A percentile compares a stretch with the other conserved stretches of the same genome.
Evolutionary conservation across 1,140 invertebrate genomes (phyloP).

Genomic region (Drosophila navojoa): DNA sequence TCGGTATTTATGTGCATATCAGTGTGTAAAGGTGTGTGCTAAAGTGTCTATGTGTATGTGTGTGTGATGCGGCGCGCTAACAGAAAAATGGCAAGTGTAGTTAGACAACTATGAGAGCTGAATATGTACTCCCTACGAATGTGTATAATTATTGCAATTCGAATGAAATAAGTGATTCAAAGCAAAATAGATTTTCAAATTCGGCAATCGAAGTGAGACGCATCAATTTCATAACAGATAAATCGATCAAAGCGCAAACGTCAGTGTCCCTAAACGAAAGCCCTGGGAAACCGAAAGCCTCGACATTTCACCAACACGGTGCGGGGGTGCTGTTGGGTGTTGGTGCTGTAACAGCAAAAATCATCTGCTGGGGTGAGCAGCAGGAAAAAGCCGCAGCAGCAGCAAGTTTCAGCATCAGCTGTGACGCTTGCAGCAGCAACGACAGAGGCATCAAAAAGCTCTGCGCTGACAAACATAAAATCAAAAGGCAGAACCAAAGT

Average conservation of each 20-base stretch:
- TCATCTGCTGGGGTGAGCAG: conserved; percentile 55
- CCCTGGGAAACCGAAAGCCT: conserved; percentile 48
- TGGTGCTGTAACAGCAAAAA: conserved; percentile 55
- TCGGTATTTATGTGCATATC: conserved; percentile 38
- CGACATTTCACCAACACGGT: conserved; percentile 33
- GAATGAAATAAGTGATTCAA: conserved; percentile 9
- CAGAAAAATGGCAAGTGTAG: conserved; percentile 58
- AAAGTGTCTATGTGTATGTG: conserved; percentile 2
- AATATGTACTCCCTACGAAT: conserved; percentile 31
- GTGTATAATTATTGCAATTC: conserved; percentile 20
- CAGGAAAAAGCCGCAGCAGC: conserved; percentile 34
- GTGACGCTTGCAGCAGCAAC: conserved; percentile 39
- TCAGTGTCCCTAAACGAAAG: conserved; percentile 44
- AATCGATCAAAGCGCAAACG: conserved; percentile 69
- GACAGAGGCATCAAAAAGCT: conserved; percentile 42
- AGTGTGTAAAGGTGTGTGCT: conserved; percentile 14
- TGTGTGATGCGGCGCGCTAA: conserved; percentile 44
- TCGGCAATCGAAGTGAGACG: conserved; percentile 59
- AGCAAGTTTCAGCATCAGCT: conserved; percentile 53
- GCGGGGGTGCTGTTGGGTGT: conserved; percentile 22
- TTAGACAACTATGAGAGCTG: conserved; percentile 63
- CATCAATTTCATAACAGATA: conserved; percentile 69
- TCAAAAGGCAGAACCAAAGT: conserved; percentile 57
- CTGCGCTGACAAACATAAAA: conserved; percentile 40
- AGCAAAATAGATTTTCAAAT: conserved; percentile 23